Evolutionary conservation across 2,888 invertebrate genomes (phyloP), one percentile per base, ranked within the genome.

Genomic region (Acholoe squamosa): DNA sequence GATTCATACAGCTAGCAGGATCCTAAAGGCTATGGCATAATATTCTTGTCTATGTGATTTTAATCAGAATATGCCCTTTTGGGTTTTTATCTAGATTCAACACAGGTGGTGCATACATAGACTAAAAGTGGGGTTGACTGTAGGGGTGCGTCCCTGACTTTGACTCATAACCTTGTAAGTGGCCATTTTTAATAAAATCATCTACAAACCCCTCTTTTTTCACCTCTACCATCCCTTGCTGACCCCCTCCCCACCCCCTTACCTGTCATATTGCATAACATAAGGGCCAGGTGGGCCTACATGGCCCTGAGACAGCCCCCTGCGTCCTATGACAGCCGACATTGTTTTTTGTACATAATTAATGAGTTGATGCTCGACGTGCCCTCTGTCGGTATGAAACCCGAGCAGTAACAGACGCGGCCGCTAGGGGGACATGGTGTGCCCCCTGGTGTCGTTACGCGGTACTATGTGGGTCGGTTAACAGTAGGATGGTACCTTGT

Each of bases 301-400:
- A 25, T 22, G 31, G 31, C 71, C 25, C 71, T 61, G 7, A 25
- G 28, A 28, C 71, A 71, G 71, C 14, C 28, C 31, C 14, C 14
- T 71, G 14, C 28, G 28, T 22, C 71, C 25, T 19, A 43, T 61
- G 71, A 71, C 71, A 61, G 71, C 71, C 28, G 22, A 0, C 71
- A 28, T 71, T 71, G 71, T 71, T 71, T 71, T 61, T 71, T 71
- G 61, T 25, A 25, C 28, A 71, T 71, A 71, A 71, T 71, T 71
- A 71, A 71, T 71, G 71, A n/a, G 22, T 61, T 19, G 61, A 19
- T 61, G 61, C n/a, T n/a, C 61, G 61, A 61, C 61, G 61, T 19
- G n/a, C n/a, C 28, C 25, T 71, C n/a, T 25, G 71, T 28, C 28
- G 71, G 71, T 25, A 28, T 25, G 71, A 71, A 71, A 71, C 71